phyloP scores from a whole-genome alignment of 2,888 invertebrate species.

The Oscheius sp. region DNA sequence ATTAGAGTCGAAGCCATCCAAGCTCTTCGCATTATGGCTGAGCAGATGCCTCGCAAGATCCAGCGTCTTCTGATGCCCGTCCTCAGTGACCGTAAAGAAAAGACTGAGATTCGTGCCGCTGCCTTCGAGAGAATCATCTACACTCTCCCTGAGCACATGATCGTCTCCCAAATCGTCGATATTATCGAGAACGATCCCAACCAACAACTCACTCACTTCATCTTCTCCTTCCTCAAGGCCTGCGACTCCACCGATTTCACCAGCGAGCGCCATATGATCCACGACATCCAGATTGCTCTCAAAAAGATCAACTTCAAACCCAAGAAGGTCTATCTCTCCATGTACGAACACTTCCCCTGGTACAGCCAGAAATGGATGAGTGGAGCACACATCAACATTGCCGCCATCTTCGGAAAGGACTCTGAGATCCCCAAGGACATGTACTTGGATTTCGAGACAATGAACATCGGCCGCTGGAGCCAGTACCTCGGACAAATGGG shows the following conservation, averaged over 20 bases:
- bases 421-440: conserved; percentile 44
- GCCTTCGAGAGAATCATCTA: conserved; percentile 57
- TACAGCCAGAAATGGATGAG: conserved; percentile 43
- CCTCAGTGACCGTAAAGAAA: conserved; percentile 55
- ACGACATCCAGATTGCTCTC: neutral
- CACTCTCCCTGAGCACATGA: conserved; percentile 47
- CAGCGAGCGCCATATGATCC: neutral
- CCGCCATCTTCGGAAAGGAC: conserved; percentile 56
- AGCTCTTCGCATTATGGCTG: conserved; percentile 54
- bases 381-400: conserved; percentile 48
- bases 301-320: conserved; percentile 3
- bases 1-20: conserved; percentile 62
- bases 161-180: conserved; percentile 56
- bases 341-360: conserved; percentile 46
- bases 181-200: conserved; percentile 51
- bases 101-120: conserved; percentile 57
- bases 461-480: conserved; percentile 52
- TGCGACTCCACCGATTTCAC: conserved; percentile 38
- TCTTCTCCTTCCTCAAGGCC: conserved; percentile 46
- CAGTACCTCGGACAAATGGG: conserved; percentile 52
- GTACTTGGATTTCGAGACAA: conserved; percentile 40
- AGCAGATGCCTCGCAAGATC: conserved; percentile 44
- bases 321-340: conserved; percentile 25
- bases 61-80: conserved; percentile 60
- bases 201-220: conserved; percentile 56